These are phyloP conservation scores for Gallinago jamesoni DNA, from an alignment of 2,113 vertebrate genomes.

Conservation along the genomic window DNA sequence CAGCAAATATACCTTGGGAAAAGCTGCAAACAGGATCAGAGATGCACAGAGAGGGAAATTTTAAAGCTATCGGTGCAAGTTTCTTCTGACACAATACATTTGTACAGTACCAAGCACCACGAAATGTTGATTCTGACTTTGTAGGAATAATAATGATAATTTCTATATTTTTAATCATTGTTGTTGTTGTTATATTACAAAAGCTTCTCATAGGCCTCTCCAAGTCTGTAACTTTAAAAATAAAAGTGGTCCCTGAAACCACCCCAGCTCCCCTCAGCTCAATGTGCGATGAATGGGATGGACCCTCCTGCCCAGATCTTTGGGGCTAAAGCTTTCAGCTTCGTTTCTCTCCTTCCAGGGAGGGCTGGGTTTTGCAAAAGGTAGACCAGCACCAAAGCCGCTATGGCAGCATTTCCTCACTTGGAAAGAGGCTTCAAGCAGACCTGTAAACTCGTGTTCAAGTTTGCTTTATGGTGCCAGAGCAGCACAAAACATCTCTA, in stretches of 20 bases:
- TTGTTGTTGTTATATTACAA: neutral
- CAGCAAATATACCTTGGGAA: neutral
- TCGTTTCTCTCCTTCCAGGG: neutral
- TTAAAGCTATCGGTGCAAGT: neutral
- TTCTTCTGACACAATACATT: neutral
- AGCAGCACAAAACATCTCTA: constrained; percentile 51
- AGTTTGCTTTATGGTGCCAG: constrained; percentile 24
- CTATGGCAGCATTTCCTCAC: neutral
- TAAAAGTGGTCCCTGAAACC: neutral
- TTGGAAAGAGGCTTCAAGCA: neutral
- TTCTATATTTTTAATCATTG: neutral
- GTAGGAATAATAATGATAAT: neutral
- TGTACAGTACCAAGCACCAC: neutral
- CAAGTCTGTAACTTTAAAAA: neutral
- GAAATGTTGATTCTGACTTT: neutral
- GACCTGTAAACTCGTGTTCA: constrained; percentile 1
- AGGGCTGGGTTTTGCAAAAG: neutral
- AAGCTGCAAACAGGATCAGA: constrained; percentile 27
- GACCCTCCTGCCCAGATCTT: neutral
- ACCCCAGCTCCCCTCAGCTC: neutral
- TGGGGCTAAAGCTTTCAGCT: neutral
- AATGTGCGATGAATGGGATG: neutral
- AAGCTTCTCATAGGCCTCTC: neutral
- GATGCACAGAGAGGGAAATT: neutral
- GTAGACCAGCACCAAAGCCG: neutral